Conservation (phyloP, 1,140 invertebrate genomes). For the Zaprionus camerounensis region DNA sequence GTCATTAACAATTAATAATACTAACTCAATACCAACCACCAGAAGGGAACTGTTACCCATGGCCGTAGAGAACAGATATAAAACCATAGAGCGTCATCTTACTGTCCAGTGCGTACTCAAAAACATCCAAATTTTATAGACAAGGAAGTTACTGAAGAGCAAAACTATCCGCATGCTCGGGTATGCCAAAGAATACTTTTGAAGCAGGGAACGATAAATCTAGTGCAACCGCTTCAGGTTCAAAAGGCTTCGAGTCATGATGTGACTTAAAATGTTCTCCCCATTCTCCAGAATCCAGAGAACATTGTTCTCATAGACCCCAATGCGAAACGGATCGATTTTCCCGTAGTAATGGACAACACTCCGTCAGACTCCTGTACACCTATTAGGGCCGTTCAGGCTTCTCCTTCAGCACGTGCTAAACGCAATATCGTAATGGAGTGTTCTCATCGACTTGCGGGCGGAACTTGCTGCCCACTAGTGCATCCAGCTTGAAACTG, state of each 20-base stretch:
- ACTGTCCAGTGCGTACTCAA: conserved; percentile 98
- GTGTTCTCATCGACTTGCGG: conserved; percentile 93
- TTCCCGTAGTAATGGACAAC: conserved; percentile 86
- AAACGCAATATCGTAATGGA: conserved; percentile 92
- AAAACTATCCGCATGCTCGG: conserved; percentile 98
- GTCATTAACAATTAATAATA: neutral
- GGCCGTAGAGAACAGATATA: conserved; percentile 96
- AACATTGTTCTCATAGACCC: conserved; percentile 91
- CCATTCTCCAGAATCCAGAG: conserved; percentile 94
- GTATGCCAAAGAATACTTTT: conserved; percentile 97
- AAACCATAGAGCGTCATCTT: conserved; percentile 98
- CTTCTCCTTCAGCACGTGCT: conserved; percentile 90
- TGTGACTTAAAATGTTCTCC: conserved; percentile 98
- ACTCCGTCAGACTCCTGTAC: conserved; percentile 62
- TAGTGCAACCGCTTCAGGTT: conserved; percentile 97
- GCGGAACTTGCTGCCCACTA: conserved; percentile 91
- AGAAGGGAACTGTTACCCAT: conserved; percentile 89
- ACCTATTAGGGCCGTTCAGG: conserved; percentile 87
- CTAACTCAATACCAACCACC: neutral
- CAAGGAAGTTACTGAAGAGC: conserved; percentile 94
- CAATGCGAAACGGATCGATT: conserved; percentile 93
- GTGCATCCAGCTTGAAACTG: conserved; percentile 88
- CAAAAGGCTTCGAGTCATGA: conserved; percentile 96
- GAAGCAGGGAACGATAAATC: conserved; percentile 97
- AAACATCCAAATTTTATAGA: conserved; percentile 99